Percentiles rank a stretch among this genome's conserved stretches.
These are phyloP conservation scores for Bergia sp. DNA, from an alignment of 92 coral and sea anemone genomes.

Conservation along the genomic window DNA sequence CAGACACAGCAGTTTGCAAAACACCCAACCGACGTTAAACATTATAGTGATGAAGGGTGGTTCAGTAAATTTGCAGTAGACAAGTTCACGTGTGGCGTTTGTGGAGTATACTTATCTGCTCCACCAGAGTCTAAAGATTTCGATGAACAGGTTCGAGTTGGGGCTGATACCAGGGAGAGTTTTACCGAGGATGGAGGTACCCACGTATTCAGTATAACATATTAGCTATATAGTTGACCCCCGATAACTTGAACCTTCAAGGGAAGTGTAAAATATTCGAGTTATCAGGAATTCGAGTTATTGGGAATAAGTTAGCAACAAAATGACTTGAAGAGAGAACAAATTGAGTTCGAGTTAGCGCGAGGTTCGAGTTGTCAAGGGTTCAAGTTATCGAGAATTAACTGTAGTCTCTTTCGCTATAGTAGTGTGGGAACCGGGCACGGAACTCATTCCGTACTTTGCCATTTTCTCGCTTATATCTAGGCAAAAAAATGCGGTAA, in stretches of 20 bases:
- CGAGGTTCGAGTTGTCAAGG: background rate
- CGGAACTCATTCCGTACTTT: too few relatives aligned
- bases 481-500: too few relatives aligned
- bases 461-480: too few relatives aligned
- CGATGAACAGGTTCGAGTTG: background rate
- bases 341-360: background rate
- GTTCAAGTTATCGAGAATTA: background rate
- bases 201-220: background rate
- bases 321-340: too few relatives aligned
- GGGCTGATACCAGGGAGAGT: background rate
- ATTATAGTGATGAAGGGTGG: constrained; percentile 39
- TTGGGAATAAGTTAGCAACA: too few relatives aligned
- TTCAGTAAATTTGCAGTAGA: constrained; percentile 71
- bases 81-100: constrained; percentile 74
- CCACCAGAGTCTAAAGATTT: constrained; percentile 1
- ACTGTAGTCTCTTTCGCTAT: too few relatives aligned
- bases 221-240: background rate
- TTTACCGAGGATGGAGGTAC: constrained; percentile 22
- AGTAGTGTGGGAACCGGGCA: too few relatives aligned
- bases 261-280: too few relatives aligned
- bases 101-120: constrained; percentile 58
- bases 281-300: background rate
- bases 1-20: constrained; percentile 5
- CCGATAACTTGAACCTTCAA: background rate
- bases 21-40: background rate